A percentile compares a stretch with the other conserved stretches of the same genome.
phyloP scores from a whole-genome alignment of 1,140 invertebrate species.

The Ceratitis capitata region DNA sequence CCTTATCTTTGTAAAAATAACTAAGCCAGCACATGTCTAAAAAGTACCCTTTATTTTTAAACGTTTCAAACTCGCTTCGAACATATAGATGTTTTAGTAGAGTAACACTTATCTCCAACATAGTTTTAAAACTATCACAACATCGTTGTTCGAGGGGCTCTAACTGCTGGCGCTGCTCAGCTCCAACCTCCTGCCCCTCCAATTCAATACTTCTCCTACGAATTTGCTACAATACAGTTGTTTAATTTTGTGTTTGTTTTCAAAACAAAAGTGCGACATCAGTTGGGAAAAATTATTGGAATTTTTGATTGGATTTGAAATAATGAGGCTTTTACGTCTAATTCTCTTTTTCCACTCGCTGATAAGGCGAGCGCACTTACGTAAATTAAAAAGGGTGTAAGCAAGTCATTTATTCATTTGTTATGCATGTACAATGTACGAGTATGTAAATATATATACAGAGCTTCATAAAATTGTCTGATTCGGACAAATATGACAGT shows the following conservation, averaged over 20 bases:
- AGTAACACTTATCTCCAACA: too few species aligned
- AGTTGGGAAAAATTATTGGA: neutral
- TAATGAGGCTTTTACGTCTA: slow-evolving; percentile 24
- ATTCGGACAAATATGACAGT: slow-evolving; percentile 31
- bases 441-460: neutral
- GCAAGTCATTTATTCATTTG: neutral
- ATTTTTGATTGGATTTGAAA: slow-evolving; percentile 16
- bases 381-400: slow-evolving; percentile 24
- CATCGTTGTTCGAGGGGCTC: neutral
- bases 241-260: neutral
- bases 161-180: too few species aligned
- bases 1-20: too few species aligned
- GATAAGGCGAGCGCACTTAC: slow-evolving; percentile 6
- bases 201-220: too few species aligned
- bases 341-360: neutral
- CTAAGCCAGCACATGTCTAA: too few species aligned
- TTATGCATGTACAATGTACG: too few species aligned
- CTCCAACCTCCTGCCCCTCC: too few species aligned
- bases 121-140: neutral
- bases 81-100: too few species aligned
- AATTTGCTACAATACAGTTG: neutral
- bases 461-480: neutral
- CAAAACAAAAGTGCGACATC: neutral
- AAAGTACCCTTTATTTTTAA: too few species aligned
- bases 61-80: too few species aligned